These are phyloP conservation scores for Elysia chlorotica DNA, from an alignment of 1,140 invertebrate genomes.

Conservation along the genomic window DNA sequence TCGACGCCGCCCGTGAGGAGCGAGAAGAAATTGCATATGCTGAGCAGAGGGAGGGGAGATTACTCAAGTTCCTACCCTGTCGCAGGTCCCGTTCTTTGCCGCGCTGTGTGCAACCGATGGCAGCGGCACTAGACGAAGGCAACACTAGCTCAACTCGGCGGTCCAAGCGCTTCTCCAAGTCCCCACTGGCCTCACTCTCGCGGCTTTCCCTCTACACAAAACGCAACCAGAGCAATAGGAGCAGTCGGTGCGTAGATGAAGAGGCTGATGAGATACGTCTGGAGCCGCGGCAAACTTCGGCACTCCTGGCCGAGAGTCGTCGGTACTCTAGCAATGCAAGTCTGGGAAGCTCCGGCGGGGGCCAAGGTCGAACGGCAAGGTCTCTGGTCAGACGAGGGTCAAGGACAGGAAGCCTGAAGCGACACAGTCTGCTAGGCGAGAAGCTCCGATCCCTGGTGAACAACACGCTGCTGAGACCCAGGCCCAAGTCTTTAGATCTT, in stretches of 20 bases:
- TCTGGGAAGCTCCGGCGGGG: constrained; percentile 32
- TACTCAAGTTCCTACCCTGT: constrained; percentile 53
- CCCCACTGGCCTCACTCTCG: no score
- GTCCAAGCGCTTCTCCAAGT: no score
- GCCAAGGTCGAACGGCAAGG: constrained; percentile 32
- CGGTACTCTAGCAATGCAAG: constrained; percentile 36
- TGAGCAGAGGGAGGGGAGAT: constrained; percentile 35
- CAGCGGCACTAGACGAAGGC: no score
- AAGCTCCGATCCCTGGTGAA: constrained; percentile 48
- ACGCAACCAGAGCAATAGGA: constrained; percentile 14
- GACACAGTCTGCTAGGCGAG: constrained; percentile 49
- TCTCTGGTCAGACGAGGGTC: constrained; percentile 31
- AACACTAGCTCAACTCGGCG: no score
- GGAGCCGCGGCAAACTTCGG: no score
- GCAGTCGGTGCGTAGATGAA: no score
- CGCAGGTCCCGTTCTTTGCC: constrained; percentile 49
- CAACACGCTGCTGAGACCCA: constrained; percentile 31
- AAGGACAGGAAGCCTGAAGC: constrained; percentile 37
- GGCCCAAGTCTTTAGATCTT: constrained; percentile 52
- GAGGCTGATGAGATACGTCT: no score
- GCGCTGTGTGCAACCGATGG: constrained; percentile 37
- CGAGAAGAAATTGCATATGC: constrained; percentile 40
- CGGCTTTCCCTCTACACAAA: constrained; percentile 28
- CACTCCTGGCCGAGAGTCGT: no score
- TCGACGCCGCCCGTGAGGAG: constrained; percentile 50